phyloP scores from a whole-genome alignment of 2,113 vertebrate genomes.

The Anolis carolinensis region DNA sequence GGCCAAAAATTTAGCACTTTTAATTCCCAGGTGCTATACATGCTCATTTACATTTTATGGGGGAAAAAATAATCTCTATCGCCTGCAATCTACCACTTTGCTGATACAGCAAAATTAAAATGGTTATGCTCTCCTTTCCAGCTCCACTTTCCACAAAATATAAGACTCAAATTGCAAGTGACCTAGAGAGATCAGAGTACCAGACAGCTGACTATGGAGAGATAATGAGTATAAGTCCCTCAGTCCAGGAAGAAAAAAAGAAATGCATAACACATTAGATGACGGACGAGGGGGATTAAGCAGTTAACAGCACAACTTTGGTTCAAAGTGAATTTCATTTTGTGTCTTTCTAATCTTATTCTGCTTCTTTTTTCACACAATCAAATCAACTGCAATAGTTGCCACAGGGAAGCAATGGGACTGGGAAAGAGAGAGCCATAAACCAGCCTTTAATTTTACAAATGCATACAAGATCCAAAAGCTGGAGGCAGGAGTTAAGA shows the following conservation, averaged over 20 bases:
- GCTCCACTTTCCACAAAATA: background rate
- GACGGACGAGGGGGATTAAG: constrained; percentile 38
- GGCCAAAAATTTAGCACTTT: background rate
- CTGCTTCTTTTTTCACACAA: constrained; percentile 10
- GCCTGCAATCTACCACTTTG: background rate
- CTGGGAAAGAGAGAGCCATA: constrained; percentile 12
- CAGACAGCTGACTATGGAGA: constrained; percentile 12
- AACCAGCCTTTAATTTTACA: constrained; percentile 31
- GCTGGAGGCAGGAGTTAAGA: constrained; percentile 17
- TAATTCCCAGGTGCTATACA: background rate
- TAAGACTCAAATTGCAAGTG: constrained; percentile 22
- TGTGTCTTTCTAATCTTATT: constrained; percentile 35
- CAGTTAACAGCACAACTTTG: constrained; percentile 10
- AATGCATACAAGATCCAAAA: constrained; percentile 34
- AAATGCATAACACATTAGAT: constrained; percentile 5
- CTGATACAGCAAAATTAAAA: constrained; percentile 26
- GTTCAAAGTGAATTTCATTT: constrained; percentile 46
- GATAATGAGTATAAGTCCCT: constrained; percentile 31
- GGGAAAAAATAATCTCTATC: background rate
- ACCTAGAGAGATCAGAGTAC: constrained; percentile 42
- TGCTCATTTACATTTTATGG: background rate
- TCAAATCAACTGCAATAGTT: constrained; percentile 6
- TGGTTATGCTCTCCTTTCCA: background rate
- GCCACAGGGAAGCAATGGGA: constrained; percentile 18
- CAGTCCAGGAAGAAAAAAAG: constrained; percentile 23